Percentiles rank a stretch among this genome's conserved stretches.
phyloP scores from a whole-genome alignment of 2,888 invertebrate species.

The Urechis unicinctus region DNA sequence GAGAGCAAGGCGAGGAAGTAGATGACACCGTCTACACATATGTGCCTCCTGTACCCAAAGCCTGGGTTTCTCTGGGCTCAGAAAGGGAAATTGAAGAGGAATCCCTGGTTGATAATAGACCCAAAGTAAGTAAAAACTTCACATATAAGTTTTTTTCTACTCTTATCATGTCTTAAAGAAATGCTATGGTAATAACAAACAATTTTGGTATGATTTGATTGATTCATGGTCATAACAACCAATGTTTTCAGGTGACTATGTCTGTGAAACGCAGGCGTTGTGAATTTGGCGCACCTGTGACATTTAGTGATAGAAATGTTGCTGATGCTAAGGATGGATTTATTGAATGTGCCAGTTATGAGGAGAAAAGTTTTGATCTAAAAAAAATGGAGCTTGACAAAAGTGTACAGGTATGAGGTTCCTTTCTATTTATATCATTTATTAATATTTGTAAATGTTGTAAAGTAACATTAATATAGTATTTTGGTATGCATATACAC shows the following conservation, averaged over 20 bases:
- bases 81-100: constrained; percentile 48
- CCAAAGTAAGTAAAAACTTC: constrained; percentile 25
- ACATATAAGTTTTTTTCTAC: background rate
- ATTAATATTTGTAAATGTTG: background rate
- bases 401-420: constrained; percentile 34
- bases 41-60: constrained; percentile 45
- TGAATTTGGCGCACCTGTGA: constrained; percentile 39
- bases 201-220: too few relatives aligned
- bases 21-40: constrained; percentile 33
- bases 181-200: too few relatives aligned
- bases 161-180: too few relatives aligned
- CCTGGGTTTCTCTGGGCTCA: constrained; percentile 47
- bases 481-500: background rate
- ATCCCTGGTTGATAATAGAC: constrained; percentile 30
- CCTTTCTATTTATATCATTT: background rate
- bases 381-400: constrained; percentile 41
- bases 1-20: constrained; percentile 25
- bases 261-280: constrained; percentile 27
- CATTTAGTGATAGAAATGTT: constrained; percentile 43
- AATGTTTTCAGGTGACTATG: constrained; percentile 37
- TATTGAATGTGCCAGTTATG: constrained; percentile 40
- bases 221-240: too few relatives aligned
- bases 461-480: background rate
- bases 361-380: constrained; percentile 41
- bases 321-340: constrained; percentile 44